Conservation (phyloP, 2,113 vertebrate species). For the Indri indri region DNA sequence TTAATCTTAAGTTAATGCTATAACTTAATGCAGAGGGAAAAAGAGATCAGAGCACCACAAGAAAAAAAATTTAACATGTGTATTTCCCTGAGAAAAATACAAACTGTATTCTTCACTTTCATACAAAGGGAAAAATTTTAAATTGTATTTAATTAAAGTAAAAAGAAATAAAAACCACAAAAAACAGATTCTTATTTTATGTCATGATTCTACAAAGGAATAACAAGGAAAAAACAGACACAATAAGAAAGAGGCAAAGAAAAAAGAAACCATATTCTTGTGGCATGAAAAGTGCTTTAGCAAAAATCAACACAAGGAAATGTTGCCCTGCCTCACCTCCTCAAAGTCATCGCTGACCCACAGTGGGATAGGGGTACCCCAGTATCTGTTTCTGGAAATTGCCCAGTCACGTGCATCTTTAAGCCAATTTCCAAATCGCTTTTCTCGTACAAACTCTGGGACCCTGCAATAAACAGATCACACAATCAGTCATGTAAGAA, state of each 20-base stretch:
- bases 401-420: conserved; percentile 97
- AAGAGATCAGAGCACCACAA: background rate
- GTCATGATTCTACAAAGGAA: background rate
- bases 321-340: conserved; percentile 85
- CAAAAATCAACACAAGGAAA: background rate
- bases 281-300: background rate
- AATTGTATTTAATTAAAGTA: background rate
- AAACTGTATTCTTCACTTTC: background rate
- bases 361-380: conserved; percentile 97
- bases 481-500: background rate
- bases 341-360: conserved; percentile 97
- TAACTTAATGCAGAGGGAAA: background rate
- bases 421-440: conserved; percentile 98
- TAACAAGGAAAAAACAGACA: background rate
- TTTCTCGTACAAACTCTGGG: conserved; percentile 96
- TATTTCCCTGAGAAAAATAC: background rate
- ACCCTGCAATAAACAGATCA: conserved; percentile 86
- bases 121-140: background rate
- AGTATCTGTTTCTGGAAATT: conserved; percentile 97
- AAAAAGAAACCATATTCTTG: background rate
- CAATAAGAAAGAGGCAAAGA: background rate
- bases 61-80: background rate
- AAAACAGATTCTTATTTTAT: background rate
- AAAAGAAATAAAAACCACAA: background rate
- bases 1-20: background rate